phyloP scores from a whole-genome alignment of 2,797 vertebrate species.

The Meriones psammophilus region DNA sequence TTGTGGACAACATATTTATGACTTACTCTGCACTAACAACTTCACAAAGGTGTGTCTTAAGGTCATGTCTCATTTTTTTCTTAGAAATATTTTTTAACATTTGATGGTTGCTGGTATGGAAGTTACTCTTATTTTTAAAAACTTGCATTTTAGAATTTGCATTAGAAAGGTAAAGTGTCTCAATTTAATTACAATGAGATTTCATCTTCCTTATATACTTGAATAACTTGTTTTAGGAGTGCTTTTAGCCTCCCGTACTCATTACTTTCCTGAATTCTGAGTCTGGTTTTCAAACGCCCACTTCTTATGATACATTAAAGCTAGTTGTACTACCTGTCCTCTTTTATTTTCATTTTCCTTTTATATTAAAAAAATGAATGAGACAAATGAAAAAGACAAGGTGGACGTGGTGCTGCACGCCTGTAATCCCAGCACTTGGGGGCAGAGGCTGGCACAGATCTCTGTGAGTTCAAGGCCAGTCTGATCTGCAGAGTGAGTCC shows the following conservation, averaged over 20 bases:
- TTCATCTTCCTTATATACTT: neutral
- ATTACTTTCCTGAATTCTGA: neutral
- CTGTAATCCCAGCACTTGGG: too few relatives aligned
- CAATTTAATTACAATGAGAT: neutral
- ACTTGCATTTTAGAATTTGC: neutral
- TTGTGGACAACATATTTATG: neutral
- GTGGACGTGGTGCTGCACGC: too few relatives aligned
- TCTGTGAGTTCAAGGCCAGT: too few relatives aligned
- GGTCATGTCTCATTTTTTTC: neutral
- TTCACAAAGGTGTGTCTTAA: neutral
- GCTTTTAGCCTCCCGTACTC: neutral
- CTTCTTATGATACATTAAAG: neutral
- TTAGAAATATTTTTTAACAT: neutral
- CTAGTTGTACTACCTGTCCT: neutral
- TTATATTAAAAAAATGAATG: neutral
- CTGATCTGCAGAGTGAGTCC: too few relatives aligned
- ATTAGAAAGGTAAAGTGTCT: neutral
- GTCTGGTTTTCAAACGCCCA: conserved; percentile 16
- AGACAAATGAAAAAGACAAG: too few relatives aligned
- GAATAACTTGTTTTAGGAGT: neutral
- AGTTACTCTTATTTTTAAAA: neutral
- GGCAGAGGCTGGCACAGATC: too few relatives aligned
- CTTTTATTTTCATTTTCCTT: neutral
- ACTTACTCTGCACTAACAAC: neutral
- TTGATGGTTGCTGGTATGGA: neutral